phyloP scores from a whole-genome alignment of 2,797 vertebrate genomes.

The Sandelia bainsii region DNA sequence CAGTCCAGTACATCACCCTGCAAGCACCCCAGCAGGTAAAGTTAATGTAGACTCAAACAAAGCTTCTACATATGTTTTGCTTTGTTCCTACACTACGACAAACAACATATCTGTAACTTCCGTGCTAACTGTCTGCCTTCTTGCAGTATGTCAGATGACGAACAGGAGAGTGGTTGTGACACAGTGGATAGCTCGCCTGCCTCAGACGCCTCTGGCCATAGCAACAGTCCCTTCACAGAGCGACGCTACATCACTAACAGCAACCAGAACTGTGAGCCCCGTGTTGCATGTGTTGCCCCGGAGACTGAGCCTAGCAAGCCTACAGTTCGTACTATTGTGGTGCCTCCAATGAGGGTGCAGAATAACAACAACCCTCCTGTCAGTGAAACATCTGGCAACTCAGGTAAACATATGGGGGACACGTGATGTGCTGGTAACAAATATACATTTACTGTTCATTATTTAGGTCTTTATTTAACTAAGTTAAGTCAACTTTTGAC shows the following conservation, averaged over 20 bases:
- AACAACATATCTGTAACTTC: neutral
- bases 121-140: neutral
- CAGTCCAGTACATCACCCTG: conserved; percentile 94
- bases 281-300: conserved; percentile 80
- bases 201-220: conserved; percentile 90
- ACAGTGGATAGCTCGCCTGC: conserved; percentile 93
- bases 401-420: conserved; percentile 80
- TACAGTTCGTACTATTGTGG: conserved; percentile 91
- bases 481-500: conserved; percentile 7
- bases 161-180: conserved; percentile 96
- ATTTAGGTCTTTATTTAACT: neutral
- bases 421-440: neutral
- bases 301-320: conserved; percentile 88
- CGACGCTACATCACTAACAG: conserved; percentile 86
- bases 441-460: neutral
- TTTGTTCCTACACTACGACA: neutral
- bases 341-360: conserved; percentile 91
- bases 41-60: neutral
- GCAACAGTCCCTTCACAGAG: conserved; percentile 90
- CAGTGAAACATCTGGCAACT: conserved; percentile 83
- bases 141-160: conserved; percentile 95
- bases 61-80: neutral
- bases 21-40: conserved; percentile 95
- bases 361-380: conserved; percentile 86
- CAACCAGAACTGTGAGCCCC: conserved; percentile 88